Base-by-base conservation (phyloP, 2,797 vertebrate genomes). In the Gobionotothen gibberifrons region DNA sequence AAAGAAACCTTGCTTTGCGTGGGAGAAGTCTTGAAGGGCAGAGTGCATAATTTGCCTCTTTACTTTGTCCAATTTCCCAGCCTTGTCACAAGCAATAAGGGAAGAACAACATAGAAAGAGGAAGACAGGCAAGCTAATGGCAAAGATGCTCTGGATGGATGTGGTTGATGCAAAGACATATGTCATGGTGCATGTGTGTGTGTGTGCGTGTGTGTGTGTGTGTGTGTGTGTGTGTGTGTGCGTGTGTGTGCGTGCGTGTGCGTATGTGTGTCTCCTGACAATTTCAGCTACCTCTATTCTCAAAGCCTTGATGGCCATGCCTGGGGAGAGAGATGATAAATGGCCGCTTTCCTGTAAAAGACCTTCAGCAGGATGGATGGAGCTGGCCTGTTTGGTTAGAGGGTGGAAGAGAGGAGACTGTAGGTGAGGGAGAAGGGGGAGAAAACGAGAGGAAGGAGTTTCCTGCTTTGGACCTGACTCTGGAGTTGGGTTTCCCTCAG, bases 281-380 rank as follows among this genome's bases (percentile, higher is more conserved):
- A 59, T 85, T 71, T 83, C 69, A 53, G 74, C 39, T 59, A 39
- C 60, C 54, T 78, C 72, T 63, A 44, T 56, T 70, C 73, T 74
- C 66, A 51, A 62, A 75, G 67, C 61, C 75, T 79, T 51, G 72
- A 82, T 70, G 66, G 74, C 78, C 47, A 60, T 74, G 76, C 79
- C 79, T 74, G 75, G 78, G 75, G 87, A 87, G 79, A 83, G 68
- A 51, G 83, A 82, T 90, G 89, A 93, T 92, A 89, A 93, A 93
- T 90, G 85, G 72, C 69, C 22, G 54, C 82, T 84, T 93, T 94
- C 91, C 89, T 92, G 89, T 89, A 89, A 93, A 92, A 91, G 89
- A 85, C 83, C 81, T 85, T 61, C 32, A 82, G 85, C 69, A 80
- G 82, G 83, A 79, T 79, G 86, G 85, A 88, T 85, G 89, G 78